Percentiles rank a stretch among this genome's conserved stretches.
phyloP scores from a whole-genome alignment of 2,888 invertebrate species.

The Pyrrhia umbra region DNA sequence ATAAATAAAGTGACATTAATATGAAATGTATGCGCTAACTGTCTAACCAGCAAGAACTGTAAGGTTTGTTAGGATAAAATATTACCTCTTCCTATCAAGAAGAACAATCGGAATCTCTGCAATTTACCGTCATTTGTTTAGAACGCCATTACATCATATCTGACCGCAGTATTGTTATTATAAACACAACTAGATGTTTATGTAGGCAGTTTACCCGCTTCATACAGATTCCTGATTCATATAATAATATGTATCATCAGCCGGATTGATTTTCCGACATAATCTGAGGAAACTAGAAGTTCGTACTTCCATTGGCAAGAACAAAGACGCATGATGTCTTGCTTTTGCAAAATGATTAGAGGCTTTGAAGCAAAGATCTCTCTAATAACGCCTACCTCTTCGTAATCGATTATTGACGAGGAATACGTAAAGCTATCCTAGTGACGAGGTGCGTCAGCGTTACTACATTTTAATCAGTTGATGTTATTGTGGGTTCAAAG shows the following conservation, averaged over 20 bases:
- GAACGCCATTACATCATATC: slow-evolving; percentile 27
- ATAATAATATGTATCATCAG: slow-evolving; percentile 1
- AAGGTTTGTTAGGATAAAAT: slow-evolving; percentile 4
- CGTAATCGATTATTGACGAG: too few relatives aligned
- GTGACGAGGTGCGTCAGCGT: slow-evolving; percentile 3
- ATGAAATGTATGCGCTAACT: background rate
- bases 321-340: too few relatives aligned
- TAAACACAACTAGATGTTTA: slow-evolving; percentile 23
- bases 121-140: slow-evolving; percentile 25
- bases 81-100: slow-evolving; percentile 4
- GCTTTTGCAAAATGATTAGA: too few relatives aligned
- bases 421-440: background rate
- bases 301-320: too few relatives aligned
- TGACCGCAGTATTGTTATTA: slow-evolving; percentile 38
- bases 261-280: too few relatives aligned
- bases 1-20: slow-evolving; percentile 17
- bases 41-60: slow-evolving; percentile 3
- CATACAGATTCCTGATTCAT: background rate
- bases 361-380: too few relatives aligned
- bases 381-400: too few relatives aligned
- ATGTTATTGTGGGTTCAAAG: slow-evolving; percentile 21
- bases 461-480: background rate
- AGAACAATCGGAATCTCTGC: slow-evolving; percentile 14
- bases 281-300: background rate
- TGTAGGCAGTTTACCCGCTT: slow-evolving; percentile 20